Percentiles rank a stretch among this genome's conserved stretches.
Conservation (phyloP, 1,140 invertebrate genomes). For the Lanistes nyassanus region DNA sequence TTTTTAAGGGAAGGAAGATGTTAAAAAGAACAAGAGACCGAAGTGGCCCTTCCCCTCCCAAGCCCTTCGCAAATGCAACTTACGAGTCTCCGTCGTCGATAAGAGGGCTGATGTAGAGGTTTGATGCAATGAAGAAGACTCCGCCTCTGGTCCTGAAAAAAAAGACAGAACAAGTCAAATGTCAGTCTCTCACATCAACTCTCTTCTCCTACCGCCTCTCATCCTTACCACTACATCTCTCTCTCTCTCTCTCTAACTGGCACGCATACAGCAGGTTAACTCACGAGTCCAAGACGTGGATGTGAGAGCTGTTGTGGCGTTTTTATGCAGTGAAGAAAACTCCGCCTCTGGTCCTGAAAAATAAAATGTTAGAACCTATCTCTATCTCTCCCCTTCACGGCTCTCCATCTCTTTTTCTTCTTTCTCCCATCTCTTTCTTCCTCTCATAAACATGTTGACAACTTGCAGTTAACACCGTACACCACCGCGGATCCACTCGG, state of each 20-base stretch:
- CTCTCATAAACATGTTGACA: not conserved
- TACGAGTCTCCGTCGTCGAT: not conserved
- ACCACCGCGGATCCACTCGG: too few species aligned
- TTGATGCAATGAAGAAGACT: not conserved
- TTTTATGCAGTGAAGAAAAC: not conserved
- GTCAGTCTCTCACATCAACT: not conserved
- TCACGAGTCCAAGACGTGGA: not conserved
- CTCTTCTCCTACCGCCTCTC: not conserved
- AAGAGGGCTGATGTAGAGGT: not conserved
- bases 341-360: not conserved
- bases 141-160: not conserved
- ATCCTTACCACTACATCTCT: not conserved
- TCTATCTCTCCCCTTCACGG: too few species aligned
- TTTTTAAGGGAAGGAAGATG: not conserved
- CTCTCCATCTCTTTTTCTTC: too few species aligned
- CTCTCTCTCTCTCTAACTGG: not conserved
- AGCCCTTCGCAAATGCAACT: too few species aligned
- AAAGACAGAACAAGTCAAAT: not conserved
- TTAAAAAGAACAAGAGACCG: not conserved
- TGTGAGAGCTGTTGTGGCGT: not conserved
- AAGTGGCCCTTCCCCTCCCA: too few species aligned
- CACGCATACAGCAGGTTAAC: not conserved
- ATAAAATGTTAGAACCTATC: not conserved
- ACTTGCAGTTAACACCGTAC: not conserved
- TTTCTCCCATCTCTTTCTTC: too few species aligned